phyloP scores from a whole-genome alignment of 2,113 vertebrate genomes.

The Syngnathus typhle region DNA sequence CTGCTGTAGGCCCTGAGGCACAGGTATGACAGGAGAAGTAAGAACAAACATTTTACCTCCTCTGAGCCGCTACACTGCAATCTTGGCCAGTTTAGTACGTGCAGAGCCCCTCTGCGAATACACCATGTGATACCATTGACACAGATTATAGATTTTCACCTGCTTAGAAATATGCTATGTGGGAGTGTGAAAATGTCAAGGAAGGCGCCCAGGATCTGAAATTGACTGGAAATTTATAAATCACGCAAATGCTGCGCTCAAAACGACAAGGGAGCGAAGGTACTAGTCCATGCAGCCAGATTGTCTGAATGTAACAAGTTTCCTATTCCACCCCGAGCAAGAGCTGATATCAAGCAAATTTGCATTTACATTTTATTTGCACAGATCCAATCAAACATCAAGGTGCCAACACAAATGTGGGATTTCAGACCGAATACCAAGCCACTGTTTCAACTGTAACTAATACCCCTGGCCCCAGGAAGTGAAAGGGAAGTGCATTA shows the following conservation, averaged over 20 bases:
- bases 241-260: conserved; percentile 58
- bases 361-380: conserved; percentile 73
- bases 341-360: conserved; percentile 65
- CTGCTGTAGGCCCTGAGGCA: conserved; percentile 51
- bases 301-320: conserved; percentile 65
- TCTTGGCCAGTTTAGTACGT: conserved; percentile 52
- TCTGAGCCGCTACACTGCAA: conserved; percentile 56
- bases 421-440: conserved; percentile 59
- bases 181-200: conserved; percentile 70
- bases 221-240: conserved; percentile 72
- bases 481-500: conserved; percentile 38
- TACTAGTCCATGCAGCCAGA: conserved; percentile 31
- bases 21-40: conserved; percentile 57
- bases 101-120: conserved; percentile 52
- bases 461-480: conserved; percentile 56
- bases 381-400: conserved; percentile 73
- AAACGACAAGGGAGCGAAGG: conserved; percentile 36
- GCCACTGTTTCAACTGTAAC: conserved; percentile 62
- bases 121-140: conserved; percentile 71
- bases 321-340: conserved; percentile 66
- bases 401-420: conserved; percentile 66
- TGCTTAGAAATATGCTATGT: conserved; percentile 70
- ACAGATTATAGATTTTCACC: conserved; percentile 74
- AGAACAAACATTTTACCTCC: conserved; percentile 66
- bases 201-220: conserved; percentile 56